Conservation (phyloP, 2,888 invertebrate genomes). For the Lithodes maja region DNA sequence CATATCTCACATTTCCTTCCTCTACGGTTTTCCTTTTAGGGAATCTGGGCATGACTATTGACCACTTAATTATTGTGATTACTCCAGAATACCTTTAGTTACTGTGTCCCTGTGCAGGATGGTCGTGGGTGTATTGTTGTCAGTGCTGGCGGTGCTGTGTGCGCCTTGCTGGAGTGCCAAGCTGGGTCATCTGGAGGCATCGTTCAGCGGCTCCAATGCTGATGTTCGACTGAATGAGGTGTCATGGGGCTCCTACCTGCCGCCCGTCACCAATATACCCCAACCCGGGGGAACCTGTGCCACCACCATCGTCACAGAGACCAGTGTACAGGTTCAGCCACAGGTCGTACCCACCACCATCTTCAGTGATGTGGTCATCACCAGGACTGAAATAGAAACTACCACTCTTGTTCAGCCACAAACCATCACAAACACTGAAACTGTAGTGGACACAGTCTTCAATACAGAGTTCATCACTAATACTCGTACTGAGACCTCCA, state of each 20-base stretch:
- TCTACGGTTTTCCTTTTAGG: background rate
- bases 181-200: slow-evolving; percentile 34
- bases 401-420: slow-evolving; percentile 34
- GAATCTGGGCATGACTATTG: background rate
- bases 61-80: background rate
- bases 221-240: slow-evolving; percentile 36
- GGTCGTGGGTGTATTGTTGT: slow-evolving; percentile 4
- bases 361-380: slow-evolving; percentile 54
- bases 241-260: slow-evolving; percentile 46
- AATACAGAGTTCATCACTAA: slow-evolving; percentile 64
- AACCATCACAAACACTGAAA: slow-evolving; percentile 59
- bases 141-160: slow-evolving; percentile 18
- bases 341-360: slow-evolving; percentile 60
- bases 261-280: slow-evolving; percentile 33
- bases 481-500: slow-evolving; percentile 56
- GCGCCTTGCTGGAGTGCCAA: slow-evolving; percentile 37
- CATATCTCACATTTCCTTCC: background rate
- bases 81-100: background rate
- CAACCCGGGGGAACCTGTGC: slow-evolving; percentile 37
- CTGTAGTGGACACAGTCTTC: slow-evolving; percentile 57
- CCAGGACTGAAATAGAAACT: slow-evolving; percentile 56
- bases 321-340: slow-evolving; percentile 34
- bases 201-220: background rate
- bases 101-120: slow-evolving; percentile 18
- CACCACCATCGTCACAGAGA: slow-evolving; percentile 49